Base-by-base conservation (phyloP, 2,113 vertebrate genomes). In the Dromas ardeola region DNA sequence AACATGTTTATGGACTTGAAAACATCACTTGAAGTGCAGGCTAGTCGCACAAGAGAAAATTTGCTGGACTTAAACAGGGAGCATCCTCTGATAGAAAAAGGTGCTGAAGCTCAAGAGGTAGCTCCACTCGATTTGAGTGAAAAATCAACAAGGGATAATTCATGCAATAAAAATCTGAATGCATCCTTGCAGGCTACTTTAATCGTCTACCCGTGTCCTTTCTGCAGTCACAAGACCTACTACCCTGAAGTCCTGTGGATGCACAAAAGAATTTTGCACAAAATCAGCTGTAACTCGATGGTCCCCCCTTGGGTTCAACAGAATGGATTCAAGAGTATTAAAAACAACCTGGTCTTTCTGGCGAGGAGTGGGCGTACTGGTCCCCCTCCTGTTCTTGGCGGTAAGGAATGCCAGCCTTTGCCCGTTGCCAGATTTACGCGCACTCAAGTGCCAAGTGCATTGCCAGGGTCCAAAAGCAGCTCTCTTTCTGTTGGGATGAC, bases 181-280 rank as follows among this genome's bases (percentile, higher is more conserved):
- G 85, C 96, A 61, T 95, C 97, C 16, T 86, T 97, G 81, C 98
- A 98, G 91, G 97, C 98, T 40, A 97, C 97, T 74, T 98, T 99
- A 95, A 98, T 98, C 19, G 95, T 98, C 53, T 99, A 99, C 95
- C 98, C 98, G 1, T 99, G 99, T 93, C 99, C 99, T 78, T 99
- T 99, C 97, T 99, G 99, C 96, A 98, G 97, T 90, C 99, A 99
- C 95, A 98, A 98, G 96, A 99, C 99, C 65, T 98, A 98, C 94
- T 99, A 99, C 95, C 99, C 99, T 0, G 99, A 99, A 98, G 99
- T 99, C 63, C 98, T 99, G 63, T 99, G 99, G 99, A 99, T 99
- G 99, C 99, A 99, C 94, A 99, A 99, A 97, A 99, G 98, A 38
- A 97, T 99, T 95, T 99, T 99, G 98, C 99, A 99, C 98, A 98